Evolutionary conservation across 1,140 invertebrate species (phyloP), one percentile per base, ranked within the genome.

Genomic region (Pseudomyrmex dendroicus): DNA sequence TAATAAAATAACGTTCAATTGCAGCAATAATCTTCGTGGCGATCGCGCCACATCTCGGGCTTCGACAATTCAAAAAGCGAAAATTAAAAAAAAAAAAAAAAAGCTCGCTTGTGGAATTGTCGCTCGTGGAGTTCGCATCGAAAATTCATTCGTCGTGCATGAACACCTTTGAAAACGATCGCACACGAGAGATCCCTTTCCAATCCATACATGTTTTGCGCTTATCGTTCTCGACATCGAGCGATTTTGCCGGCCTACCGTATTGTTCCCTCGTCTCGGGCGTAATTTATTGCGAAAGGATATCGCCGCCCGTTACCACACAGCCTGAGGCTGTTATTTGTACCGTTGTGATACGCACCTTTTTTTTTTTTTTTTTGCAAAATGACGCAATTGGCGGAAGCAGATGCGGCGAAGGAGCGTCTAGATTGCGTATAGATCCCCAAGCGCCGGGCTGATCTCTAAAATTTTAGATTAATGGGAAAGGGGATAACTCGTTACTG

Each of bases 51-150:
- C 35, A 7, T 7, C 4, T 35, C 35, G 35, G 20, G 35, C 20
- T 48, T 74, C 86, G 62, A 54, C 62, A 83, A 64, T 78, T 67
- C 61, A 59, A 73, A 73, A 57, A 82, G 77, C 82, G 67, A 89
- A 88, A 88, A 90, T 88, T 88, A 89, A 89, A 86, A 35, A 35
- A 35, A 78, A 89, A 89, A 86, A 35, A 35, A 35, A 78, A 89
- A 57, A 25, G 72, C 17, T 76, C 62, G 56, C 46, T 70, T 73
- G 35, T 35, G 66, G 76, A 48, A 56, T 73, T 72, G 62, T 12
- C 35, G 35, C 35, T 35, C n/a, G 20, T 20, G 17, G 25, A 25
- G 22, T 22, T 77, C 15, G 2, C 25, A 25, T 44, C 20, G 17
- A 85, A 48, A 67, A 68, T 70, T 74, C 12, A 52, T 56, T 54